Evolutionary conservation across 2,888 invertebrate genomes (phyloP).

Genomic region (Drosophila pegasa): DNA sequence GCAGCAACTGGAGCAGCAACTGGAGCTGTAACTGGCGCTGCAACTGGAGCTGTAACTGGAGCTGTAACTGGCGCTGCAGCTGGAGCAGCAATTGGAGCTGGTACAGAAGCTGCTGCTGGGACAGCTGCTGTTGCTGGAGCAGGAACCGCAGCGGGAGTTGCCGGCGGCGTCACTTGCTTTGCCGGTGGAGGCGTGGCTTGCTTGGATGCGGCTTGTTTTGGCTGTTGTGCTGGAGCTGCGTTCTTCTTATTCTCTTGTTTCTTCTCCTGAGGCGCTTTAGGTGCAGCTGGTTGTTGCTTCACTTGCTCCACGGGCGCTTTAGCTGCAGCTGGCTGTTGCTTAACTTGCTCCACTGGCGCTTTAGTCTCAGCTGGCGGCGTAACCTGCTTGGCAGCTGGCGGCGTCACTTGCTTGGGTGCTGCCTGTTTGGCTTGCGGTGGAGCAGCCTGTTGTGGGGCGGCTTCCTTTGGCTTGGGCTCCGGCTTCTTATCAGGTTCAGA

Average conservation of each 20-base stretch:
- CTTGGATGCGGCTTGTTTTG: constrained; percentile 19
- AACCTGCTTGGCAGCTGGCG: constrained; percentile 9
- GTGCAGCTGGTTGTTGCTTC: no score
- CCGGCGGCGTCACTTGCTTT: constrained; percentile 32
- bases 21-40: neutral
- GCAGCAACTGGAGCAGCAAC: neutral
- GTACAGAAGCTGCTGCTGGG: neutral
- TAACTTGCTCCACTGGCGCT: neutral
- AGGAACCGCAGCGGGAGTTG: constrained; percentile 11
- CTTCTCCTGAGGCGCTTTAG: constrained; percentile 6
- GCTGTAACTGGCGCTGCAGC: neutral
- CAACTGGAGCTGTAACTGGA: neutral
- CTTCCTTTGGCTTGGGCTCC: constrained; percentile 24
- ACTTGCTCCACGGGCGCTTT: no score
- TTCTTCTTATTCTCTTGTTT: constrained; percentile 18
- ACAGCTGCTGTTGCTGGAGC: neutral
- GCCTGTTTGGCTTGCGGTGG: constrained; percentile 21
- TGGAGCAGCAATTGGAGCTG: constrained; percentile 13
- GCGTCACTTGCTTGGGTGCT: constrained; percentile 21
- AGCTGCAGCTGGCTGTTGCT: neutral
- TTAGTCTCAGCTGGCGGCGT: constrained; percentile 22
- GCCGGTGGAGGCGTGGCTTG: constrained; percentile 35
- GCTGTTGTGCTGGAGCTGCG: constrained; percentile 8
- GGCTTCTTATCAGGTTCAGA: constrained; percentile 14
- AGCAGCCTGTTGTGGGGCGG: constrained; percentile 8